Percentiles rank a stretch among this genome's conserved stretches.
Conservation (phyloP, 2,888 invertebrate species). For the Dolichopus griseipennis region DNA sequence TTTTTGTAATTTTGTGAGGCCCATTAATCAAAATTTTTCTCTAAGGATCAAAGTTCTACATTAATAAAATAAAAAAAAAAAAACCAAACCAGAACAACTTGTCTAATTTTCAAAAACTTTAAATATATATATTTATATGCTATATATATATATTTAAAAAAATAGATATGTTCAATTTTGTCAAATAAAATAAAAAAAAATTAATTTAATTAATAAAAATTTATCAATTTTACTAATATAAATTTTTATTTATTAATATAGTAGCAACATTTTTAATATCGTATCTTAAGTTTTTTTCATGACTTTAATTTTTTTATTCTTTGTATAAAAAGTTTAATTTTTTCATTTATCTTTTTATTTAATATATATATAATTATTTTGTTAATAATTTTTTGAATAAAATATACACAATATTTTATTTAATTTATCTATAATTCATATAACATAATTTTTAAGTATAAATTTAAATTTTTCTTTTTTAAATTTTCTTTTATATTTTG, state of each 20-base stretch:
- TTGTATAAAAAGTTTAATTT: constrained; percentile 23
- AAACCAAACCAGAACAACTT: too few relatives aligned
- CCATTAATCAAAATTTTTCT: too few relatives aligned
- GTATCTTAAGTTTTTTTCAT: constrained; percentile 9
- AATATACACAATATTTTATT: constrained; percentile 7
- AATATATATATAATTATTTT: constrained; percentile 24
- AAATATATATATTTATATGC: too few relatives aligned
- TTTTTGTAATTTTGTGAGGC: too few relatives aligned
- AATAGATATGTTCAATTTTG: too few relatives aligned
- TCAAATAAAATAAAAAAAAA: too few relatives aligned
- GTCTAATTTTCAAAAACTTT: too few relatives aligned
- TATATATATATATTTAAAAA: too few relatives aligned
- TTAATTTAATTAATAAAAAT: too few relatives aligned
- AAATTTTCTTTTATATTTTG: constrained; percentile 10
- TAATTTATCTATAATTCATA: neutral
- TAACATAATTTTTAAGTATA: neutral
- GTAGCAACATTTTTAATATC: constrained; percentile 17
- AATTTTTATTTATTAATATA: constrained; percentile 5
- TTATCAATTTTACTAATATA: neutral
- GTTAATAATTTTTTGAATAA: constrained; percentile 17
- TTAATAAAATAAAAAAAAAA: too few relatives aligned
- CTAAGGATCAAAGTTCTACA: too few relatives aligned
- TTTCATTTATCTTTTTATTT: constrained; percentile 19
- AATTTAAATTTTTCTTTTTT: neutral
- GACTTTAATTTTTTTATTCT: constrained; percentile 18